A percentile compares a stretch with the other conserved stretches of the same genome.
Evolutionary conservation across 2,888 invertebrate species (phyloP).

Genomic region (Synergus itoensis): DNA sequence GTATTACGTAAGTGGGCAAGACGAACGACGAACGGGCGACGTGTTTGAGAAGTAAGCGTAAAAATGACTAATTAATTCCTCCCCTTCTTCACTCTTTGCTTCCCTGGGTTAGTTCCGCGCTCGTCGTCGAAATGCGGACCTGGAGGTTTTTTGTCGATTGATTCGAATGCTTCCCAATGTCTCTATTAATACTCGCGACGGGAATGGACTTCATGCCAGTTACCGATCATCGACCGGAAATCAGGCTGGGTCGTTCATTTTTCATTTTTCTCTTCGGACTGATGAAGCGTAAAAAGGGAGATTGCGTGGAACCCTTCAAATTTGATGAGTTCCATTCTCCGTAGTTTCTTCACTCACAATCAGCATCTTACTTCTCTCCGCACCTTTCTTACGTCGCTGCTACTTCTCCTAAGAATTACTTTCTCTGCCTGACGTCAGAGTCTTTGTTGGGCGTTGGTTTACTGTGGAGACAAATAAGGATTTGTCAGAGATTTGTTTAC

Average conservation of each 20-base stretch:
- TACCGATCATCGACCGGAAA: slow-evolving; percentile 45
- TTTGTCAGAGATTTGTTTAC: neutral
- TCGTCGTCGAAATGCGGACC: slow-evolving; percentile 17
- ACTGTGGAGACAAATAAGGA: slow-evolving; percentile 59
- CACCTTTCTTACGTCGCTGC: slow-evolving; percentile 55
- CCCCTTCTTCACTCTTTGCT: slow-evolving; percentile 15
- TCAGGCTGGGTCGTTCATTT: slow-evolving; percentile 6
- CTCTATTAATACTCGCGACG: slow-evolving; percentile 46
- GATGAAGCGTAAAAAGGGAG: slow-evolving; percentile 46
- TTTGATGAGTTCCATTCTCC: slow-evolving; percentile 41
- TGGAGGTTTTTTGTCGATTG: slow-evolving; percentile 33
- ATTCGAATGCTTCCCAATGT: slow-evolving; percentile 42
- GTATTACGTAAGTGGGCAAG: slow-evolving; percentile 52
- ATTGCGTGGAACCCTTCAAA: slow-evolving; percentile 42
- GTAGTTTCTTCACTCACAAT: slow-evolving; percentile 47
- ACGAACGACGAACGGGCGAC: slow-evolving; percentile 49
- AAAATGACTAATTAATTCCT: slow-evolving; percentile 33
- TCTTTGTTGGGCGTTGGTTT: slow-evolving; percentile 76
- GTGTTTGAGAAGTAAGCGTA: slow-evolving; percentile 39
- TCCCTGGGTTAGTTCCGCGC: slow-evolving; percentile 17
- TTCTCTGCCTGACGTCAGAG: slow-evolving; percentile 75
- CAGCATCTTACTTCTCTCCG: slow-evolving; percentile 53
- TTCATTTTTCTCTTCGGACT: slow-evolving; percentile 25
- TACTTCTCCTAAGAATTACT: slow-evolving; percentile 63
- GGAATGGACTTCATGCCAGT: slow-evolving; percentile 43